Evolutionary conservation across 2,888 invertebrate species (phyloP).

Genomic region (Willowsia nigromaculata): DNA sequence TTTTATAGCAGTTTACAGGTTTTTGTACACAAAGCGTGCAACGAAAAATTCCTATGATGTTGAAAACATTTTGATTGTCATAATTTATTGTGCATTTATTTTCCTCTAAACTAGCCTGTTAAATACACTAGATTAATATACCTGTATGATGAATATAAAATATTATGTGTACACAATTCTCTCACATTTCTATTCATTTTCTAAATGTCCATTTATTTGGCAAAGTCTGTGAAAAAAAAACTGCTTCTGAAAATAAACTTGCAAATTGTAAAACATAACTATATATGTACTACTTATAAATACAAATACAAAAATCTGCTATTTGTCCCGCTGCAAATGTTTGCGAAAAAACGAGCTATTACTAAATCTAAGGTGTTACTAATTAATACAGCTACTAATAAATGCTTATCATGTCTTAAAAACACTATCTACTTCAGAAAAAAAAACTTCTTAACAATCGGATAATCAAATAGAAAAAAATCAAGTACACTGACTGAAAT

Average conservation of each 20-base stretch:
- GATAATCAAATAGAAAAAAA: not conserved
- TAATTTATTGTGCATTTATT: no score
- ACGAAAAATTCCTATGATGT: no score
- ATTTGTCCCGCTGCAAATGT: constrained; percentile 10
- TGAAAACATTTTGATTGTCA: no score
- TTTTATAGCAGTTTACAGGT: no score
- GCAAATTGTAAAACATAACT: not conserved
- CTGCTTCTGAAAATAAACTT: constrained; percentile 17
- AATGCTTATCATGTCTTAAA: not conserved
- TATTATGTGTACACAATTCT: not conserved
- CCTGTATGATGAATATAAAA: not conserved
- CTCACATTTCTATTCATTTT: not conserved
- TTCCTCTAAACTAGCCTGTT: no score
- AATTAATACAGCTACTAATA: not conserved
- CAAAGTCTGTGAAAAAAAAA: not conserved
- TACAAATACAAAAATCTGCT: no score
- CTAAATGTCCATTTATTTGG: not conserved
- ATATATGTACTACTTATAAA: not conserved
- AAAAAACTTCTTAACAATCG: not conserved
- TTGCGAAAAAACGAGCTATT: constrained; percentile 54
- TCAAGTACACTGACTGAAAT: constrained; percentile 65
- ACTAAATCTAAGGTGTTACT: not conserved
- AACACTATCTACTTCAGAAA: not conserved
- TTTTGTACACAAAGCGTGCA: no score
- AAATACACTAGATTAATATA: no score